phyloP scores from a whole-genome alignment of 2,113 vertebrate species.

The Struthio camelus region DNA sequence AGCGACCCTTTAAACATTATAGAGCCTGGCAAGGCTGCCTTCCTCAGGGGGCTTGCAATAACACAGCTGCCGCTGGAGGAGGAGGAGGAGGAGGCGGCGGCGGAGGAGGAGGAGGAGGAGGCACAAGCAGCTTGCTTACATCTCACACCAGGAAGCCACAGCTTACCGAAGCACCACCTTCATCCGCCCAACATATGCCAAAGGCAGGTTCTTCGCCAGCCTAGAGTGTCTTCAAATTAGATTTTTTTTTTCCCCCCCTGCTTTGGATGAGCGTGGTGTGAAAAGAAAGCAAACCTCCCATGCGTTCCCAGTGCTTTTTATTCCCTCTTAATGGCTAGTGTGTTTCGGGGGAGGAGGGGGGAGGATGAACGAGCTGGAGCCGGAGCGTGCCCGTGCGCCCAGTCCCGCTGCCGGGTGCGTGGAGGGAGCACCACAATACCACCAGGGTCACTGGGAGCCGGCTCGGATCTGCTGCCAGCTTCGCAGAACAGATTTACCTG shows the following conservation, averaged over 20 bases:
- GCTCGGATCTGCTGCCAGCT: not conserved
- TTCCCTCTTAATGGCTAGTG: not conserved
- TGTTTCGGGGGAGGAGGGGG: too few relatives aligned
- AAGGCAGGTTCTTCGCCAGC: not conserved
- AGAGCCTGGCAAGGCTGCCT: not conserved
- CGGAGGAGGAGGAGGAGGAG: not conserved
- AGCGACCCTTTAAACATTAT: not conserved
- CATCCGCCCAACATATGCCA: not conserved
- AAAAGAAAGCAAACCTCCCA: not conserved
- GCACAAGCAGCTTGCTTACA: not conserved
- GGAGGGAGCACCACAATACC: not conserved
- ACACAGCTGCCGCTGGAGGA: not conserved
- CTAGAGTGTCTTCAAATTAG: not conserved
- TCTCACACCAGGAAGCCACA: accelerated
- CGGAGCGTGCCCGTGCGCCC: not conserved
- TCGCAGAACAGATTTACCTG: not conserved
- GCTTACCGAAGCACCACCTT: not conserved
- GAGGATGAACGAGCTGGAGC: too few relatives aligned
- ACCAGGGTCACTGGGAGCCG: not conserved
- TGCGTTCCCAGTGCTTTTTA: not conserved
- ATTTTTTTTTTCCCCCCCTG: not conserved
- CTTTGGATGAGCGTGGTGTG: not conserved
- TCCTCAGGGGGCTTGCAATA: not conserved
- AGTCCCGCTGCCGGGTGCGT: too few relatives aligned
- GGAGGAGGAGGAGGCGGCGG: too few relatives aligned